Evolutionary conservation across 1,140 invertebrate genomes (phyloP), one percentile per base, ranked within the genome.

Genomic region (Platorchestia sp.): DNA sequence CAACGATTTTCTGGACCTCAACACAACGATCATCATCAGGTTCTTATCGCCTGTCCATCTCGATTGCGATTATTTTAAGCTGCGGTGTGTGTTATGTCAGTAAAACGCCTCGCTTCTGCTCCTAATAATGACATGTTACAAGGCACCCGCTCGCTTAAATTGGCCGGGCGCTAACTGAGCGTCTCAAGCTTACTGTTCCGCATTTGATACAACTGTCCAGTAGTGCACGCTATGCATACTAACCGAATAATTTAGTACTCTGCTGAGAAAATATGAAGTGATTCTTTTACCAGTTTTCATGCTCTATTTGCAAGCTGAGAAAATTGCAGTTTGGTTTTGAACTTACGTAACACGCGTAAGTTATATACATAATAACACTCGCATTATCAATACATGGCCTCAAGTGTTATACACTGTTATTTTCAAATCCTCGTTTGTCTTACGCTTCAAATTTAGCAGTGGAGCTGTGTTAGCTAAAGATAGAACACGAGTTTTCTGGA

Each of bases 41-140:
- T 89, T 42, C 41, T 89, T 89, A 89, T 89, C 87, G 27, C 87
- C 87, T 43, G 87, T 89, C 36, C 41, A 89, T 89, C 87, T 89
- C 42, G 87, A 89, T 42, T 89, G n/a, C 36, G 87, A 89, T 89
- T 89, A 89, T 89, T 89, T 89, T 5, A 89, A 14, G 5, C 87
- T 89, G 87, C 43, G 43, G 41, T 89, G 87, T 89, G 87, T 27
- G 87, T 89, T 89, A 89, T 89, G 87, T 89, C 41, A 44, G 87
- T 89, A 89, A 89, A 89, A 42, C 87, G 41, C 14, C 41, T 89
- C 41, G 87, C 14, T 44, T 89, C 43, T 89, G 87, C 87, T 42
- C 43, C 5, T 44, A 89, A 89, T 89, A 89, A 89, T 89, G 43
- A 89, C 87, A 89, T 44, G 87, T 89, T 89, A 89, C 42, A 89